These are phyloP conservation scores for Gambelia wislizenii DNA, from an alignment of 2,797 vertebrate species.

Conservation along the genomic window DNA sequence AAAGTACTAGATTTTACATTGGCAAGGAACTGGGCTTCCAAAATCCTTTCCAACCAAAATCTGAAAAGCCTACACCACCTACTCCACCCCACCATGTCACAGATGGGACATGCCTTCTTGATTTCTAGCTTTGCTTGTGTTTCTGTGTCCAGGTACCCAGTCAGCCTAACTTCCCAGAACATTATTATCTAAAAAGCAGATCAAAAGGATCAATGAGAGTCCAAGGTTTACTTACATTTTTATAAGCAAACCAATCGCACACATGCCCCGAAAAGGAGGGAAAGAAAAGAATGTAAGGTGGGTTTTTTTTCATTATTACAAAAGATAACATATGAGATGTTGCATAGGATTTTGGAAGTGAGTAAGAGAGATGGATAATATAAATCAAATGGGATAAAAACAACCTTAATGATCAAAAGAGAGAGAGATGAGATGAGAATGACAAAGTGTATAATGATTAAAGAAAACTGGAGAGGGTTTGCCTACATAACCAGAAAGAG, in stretches of 20 bases:
- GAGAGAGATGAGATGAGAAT: neutral
- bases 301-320: neutral
- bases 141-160: neutral
- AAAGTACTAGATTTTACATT: neutral
- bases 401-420: neutral
- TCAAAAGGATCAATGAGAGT: neutral
- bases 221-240: neutral
- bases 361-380: neutral
- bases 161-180: neutral
- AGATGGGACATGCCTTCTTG: neutral
- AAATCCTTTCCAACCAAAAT: neutral
- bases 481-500: neutral
- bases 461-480: neutral
- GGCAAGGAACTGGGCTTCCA: neutral
- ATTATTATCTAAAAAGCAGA: slow-evolving; percentile 4
- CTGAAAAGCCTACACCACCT: neutral
- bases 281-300: neutral
- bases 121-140: neutral
- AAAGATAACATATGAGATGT: neutral
- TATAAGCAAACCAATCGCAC: neutral
- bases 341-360: neutral
- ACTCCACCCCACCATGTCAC: neutral
- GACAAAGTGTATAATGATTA: neutral
- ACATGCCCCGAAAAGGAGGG: neutral
- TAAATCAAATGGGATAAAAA: neutral